A percentile compares a stretch with the other conserved stretches of the same genome.
Evolutionary conservation across 2,888 invertebrate species (phyloP).

Genomic region (Ophion costatus): DNA sequence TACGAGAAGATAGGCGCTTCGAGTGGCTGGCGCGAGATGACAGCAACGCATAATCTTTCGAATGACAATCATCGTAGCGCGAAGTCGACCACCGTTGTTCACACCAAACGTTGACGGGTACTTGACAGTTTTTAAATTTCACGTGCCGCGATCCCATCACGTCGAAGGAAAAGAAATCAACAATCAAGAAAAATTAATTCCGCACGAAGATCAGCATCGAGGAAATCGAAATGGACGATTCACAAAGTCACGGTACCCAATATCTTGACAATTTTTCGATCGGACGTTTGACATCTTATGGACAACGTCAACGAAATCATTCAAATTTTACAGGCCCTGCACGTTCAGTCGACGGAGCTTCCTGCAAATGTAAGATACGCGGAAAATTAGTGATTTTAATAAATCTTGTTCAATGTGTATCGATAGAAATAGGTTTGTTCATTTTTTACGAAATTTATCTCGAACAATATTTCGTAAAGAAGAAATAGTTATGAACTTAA

Average conservation of each 20-base stretch:
- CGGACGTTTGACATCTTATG: neutral
- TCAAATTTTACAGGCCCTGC: conserved; percentile 21
- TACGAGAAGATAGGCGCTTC: conserved; percentile 30
- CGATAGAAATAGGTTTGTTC: neutral
- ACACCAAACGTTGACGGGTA: neutral
- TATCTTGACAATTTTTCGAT: neutral
- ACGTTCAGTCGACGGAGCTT: conserved; percentile 21
- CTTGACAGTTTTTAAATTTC: conserved; percentile 28
- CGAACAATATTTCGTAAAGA: neutral
- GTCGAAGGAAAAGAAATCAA: neutral
- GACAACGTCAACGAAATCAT: neutral
- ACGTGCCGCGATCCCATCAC: neutral
- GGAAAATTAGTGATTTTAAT: neutral
- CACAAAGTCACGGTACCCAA: conserved; percentile 34
- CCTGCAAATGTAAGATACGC: conserved; percentile 44
- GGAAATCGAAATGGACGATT: conserved; percentile 43
- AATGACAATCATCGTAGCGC: neutral
- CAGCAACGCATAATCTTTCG: neutral
- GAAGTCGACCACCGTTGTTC: conserved; percentile 8
- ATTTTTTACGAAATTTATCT: too few relatives aligned
- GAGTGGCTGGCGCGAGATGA: neutral
- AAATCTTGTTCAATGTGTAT: neutral
- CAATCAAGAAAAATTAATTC: neutral
- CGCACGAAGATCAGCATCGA: neutral
- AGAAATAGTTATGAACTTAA: neutral